phyloP scores from a whole-genome alignment of 2,113 vertebrate genomes.

The Oncorhynchus clarkii region DNA sequence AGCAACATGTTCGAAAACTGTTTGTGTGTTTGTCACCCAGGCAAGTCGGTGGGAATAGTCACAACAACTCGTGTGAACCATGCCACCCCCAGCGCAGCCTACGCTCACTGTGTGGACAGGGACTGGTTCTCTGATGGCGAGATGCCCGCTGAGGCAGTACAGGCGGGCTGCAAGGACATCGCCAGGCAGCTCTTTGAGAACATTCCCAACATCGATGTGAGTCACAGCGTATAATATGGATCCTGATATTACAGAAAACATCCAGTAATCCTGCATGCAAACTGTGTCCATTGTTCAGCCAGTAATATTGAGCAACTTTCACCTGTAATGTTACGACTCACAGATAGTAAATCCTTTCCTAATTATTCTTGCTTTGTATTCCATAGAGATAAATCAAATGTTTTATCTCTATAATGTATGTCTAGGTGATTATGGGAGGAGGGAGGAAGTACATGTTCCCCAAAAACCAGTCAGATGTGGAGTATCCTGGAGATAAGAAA shows the following conservation, averaged over 20 bases:
- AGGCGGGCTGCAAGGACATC: conserved; percentile 89
- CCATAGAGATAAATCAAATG: background rate
- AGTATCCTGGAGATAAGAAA: conserved; percentile 79
- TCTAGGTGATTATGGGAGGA: conserved; percentile 91
- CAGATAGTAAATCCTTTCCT: no score
- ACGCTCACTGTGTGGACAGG: conserved; percentile 88
- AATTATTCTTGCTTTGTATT: no score
- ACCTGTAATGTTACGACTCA: background rate
- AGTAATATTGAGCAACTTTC: background rate
- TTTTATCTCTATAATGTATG: background rate
- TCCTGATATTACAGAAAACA: no score
- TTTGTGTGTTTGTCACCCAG: conserved; percentile 62
- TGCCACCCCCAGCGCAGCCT: conserved; percentile 93
- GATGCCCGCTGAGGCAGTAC: conserved; percentile 86
- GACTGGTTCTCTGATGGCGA: conserved; percentile 96
- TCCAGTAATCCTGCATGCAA: no score
- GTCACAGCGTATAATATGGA: conserved; percentile 23
- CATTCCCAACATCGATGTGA: conserved; percentile 88
- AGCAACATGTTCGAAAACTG: background rate
- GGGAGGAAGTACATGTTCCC: conserved; percentile 95
- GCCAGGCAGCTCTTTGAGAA: conserved; percentile 93
- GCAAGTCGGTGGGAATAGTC: conserved; percentile 93
- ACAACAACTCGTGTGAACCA: conserved; percentile 94
- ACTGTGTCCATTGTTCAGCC: no score
- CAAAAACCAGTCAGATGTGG: conserved; percentile 82